These are phyloP conservation scores for Epizoanthus ramosus DNA, from an alignment of 92 coral and sea anemone genomes.

Conservation along the genomic window DNA sequence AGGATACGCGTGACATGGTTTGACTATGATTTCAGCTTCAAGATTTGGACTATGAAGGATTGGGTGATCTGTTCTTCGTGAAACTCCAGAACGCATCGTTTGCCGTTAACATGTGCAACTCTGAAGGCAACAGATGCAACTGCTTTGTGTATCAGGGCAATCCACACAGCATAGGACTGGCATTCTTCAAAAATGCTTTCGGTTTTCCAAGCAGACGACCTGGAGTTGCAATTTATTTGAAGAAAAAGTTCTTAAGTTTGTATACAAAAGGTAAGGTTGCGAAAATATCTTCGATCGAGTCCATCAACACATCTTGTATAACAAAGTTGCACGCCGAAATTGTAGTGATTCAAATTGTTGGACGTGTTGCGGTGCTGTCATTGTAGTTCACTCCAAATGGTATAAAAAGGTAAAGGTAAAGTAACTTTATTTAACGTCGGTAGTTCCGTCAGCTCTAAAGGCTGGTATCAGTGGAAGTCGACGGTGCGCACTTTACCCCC, in stretches of 20 bases:
- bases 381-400: too few relatives aligned
- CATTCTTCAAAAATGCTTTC: background rate
- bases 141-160: conserved; percentile 1
- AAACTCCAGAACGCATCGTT: background rate
- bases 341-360: too few relatives aligned
- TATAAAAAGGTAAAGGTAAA: too few relatives aligned
- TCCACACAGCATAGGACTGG: background rate
- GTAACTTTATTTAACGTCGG: too few relatives aligned
- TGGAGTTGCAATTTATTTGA: background rate
- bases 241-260: background rate
- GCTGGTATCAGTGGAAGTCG: too few relatives aligned
- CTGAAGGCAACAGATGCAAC: background rate
- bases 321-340: too few relatives aligned
- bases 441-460: too few relatives aligned
- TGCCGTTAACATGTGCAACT: background rate
- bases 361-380: too few relatives aligned
- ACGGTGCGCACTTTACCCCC: too few relatives aligned
- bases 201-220: background rate
- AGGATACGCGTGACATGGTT: too few relatives aligned
- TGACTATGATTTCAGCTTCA: background rate
- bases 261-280: background rate
- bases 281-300: too few relatives aligned
- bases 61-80: background rate
- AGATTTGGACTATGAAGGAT: background rate
- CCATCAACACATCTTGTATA: too few relatives aligned